These are phyloP conservation scores for Atlantisia rogersi DNA, from an alignment of 2,113 vertebrate genomes.

Conservation along the genomic window DNA sequence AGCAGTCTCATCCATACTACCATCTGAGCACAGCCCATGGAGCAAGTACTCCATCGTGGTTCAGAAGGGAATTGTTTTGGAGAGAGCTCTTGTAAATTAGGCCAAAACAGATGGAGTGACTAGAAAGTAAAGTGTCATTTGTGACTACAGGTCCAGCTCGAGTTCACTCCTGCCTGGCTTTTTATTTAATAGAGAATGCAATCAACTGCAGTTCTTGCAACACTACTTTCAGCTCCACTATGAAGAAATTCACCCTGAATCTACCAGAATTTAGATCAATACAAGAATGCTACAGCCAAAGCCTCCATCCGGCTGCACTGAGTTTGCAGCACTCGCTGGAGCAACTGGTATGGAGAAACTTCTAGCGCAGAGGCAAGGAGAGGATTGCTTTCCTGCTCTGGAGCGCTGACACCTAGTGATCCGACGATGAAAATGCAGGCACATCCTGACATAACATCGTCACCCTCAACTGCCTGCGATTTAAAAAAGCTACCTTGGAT, in stretches of 20 bases:
- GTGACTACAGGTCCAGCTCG: background rate
- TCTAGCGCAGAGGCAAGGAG: background rate
- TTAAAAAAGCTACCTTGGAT: background rate
- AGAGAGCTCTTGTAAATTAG: background rate
- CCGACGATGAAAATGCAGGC: rapidly evolving
- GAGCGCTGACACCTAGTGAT: background rate
- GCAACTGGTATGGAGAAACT: background rate
- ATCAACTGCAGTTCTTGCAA: background rate
- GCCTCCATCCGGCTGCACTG: background rate
- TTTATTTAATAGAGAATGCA: background rate
- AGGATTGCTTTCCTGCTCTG: background rate
- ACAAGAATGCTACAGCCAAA: background rate
- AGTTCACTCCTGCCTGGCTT: background rate
- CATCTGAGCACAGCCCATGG: background rate
- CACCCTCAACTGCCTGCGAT: background rate
- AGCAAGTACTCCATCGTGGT: rapidly evolving
- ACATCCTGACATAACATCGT: background rate
- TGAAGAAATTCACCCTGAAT: background rate
- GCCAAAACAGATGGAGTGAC: background rate
- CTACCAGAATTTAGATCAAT: background rate
- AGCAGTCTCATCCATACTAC: background rate
- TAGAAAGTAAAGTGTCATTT: background rate
- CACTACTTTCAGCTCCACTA: background rate
- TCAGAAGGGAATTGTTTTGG: background rate
- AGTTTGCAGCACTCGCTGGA: background rate